Percentiles rank a stretch among this genome's conserved stretches.
These are phyloP conservation scores for Tachuris rubrigastra DNA, from an alignment of 2,113 vertebrate species.

Conservation along the genomic window DNA sequence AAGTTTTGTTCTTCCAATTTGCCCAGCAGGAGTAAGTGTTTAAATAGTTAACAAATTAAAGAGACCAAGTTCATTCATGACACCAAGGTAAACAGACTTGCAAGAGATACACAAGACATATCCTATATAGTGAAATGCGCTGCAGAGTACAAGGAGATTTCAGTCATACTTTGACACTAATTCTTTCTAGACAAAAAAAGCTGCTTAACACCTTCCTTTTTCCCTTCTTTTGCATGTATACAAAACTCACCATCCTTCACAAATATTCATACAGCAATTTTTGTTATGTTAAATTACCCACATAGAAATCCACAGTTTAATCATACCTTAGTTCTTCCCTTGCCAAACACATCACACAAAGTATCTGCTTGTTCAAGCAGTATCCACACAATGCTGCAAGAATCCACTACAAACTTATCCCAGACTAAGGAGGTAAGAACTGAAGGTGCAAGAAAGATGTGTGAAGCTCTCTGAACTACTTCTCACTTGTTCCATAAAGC, in stretches of 20 bases:
- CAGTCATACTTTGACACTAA: neutral
- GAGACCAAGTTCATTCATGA: neutral
- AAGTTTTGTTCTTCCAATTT: neutral
- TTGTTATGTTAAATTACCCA: neutral
- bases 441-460: neutral
- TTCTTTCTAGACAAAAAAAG: neutral
- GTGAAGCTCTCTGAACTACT: neutral
- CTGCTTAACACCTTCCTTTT: neutral
- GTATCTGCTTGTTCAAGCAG: neutral
- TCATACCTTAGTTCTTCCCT: neutral
- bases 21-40: neutral
- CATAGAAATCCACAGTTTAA: neutral
- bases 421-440: neutral
- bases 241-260: neutral
- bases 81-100: neutral
- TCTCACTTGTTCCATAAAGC: neutral
- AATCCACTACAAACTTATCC: neutral
- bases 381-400: neutral
- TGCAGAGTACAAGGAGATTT: neutral
- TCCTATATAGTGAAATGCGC: neutral
- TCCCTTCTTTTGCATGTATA: neutral
- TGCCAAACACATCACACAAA: neutral
- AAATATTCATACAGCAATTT: neutral
- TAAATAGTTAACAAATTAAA: neutral
- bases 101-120: neutral